Percentiles rank a stretch among this genome's conserved stretches.
Evolutionary conservation across 2,888 invertebrate species (phyloP).

Genomic region (Xestia rhomboidea): DNA sequence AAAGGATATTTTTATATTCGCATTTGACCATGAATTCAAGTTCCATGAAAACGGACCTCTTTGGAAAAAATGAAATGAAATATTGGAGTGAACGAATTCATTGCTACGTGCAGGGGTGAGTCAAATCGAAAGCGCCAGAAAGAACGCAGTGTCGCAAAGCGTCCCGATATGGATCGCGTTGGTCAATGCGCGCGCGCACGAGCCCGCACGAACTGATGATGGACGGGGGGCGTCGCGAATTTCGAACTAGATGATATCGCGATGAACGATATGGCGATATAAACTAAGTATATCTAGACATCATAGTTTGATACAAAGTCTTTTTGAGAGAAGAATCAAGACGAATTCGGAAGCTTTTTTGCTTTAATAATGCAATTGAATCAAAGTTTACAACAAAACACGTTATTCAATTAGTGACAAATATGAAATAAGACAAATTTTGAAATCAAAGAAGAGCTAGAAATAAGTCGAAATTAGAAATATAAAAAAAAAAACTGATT

Average conservation of each 20-base stretch:
- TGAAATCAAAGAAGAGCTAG: neutral
- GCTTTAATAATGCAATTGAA: neutral
- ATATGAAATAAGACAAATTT: neutral
- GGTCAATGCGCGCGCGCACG: constrained; percentile 74
- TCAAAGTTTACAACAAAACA: neutral
- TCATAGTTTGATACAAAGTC: neutral
- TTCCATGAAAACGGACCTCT: neutral
- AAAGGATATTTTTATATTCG: constrained; percentile 38
- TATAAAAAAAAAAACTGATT: neutral
- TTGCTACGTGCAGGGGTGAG: constrained; percentile 68
- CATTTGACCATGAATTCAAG: constrained; percentile 33
- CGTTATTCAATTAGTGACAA: neutral
- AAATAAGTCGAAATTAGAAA: neutral
- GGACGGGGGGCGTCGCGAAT: neutral
- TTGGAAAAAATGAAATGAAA: neutral
- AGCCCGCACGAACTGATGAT: constrained; percentile 12
- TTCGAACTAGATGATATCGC: constrained; percentile 27
- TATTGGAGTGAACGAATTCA: constrained; percentile 53
- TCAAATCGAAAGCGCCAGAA: constrained; percentile 72
- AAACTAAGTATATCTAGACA: neutral
- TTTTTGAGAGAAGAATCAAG: neutral
- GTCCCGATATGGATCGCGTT: constrained; percentile 79
- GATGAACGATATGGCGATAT: neutral
- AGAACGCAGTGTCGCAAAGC: constrained; percentile 77
- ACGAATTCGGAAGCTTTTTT: neutral